A percentile compares a stretch with the other conserved stretches of the same genome.
phyloP scores from a whole-genome alignment of 2,113 vertebrate genomes.

The Corythornis madagascariensis region DNA sequence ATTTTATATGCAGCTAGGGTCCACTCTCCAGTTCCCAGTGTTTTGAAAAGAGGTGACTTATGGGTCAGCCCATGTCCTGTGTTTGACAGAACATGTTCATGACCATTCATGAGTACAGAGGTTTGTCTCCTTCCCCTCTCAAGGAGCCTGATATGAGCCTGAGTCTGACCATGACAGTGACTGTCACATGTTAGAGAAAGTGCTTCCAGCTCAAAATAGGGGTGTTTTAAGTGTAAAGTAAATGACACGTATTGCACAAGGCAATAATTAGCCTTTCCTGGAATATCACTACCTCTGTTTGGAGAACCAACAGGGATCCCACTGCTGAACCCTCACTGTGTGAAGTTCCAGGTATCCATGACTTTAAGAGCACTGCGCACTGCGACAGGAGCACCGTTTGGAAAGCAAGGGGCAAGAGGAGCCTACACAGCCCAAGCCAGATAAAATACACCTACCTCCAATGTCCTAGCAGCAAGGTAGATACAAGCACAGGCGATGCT shows the following conservation, averaged over 20 bases:
- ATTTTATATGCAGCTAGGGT: background rate
- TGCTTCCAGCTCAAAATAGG: background rate
- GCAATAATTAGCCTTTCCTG: background rate
- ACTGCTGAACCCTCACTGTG: too few species aligned
- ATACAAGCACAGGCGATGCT: too few species aligned
- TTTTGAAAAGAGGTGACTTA: background rate
- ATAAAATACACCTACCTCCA: too few species aligned
- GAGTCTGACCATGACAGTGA: background rate
- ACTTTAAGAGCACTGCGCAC: too few species aligned
- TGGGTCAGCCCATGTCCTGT: background rate
- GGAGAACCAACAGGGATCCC: too few species aligned
- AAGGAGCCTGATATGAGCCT: background rate
- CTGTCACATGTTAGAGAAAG: background rate
- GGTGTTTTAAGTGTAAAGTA: background rate
- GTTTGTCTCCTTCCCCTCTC: background rate
- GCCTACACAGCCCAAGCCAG: too few species aligned
- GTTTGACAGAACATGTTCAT: background rate
- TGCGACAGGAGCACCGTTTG: too few species aligned
- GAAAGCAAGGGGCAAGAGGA: too few species aligned
- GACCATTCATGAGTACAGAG: background rate
- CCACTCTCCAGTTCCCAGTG: fast-evolving
- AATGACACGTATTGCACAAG: background rate
- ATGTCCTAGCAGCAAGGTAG: too few species aligned
- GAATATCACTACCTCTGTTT: background rate
- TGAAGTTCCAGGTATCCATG: too few species aligned